A percentile compares a stretch with the other conserved stretches of the same genome.
Conservation (phyloP, 2,113 vertebrate species). For the Ibidorhyncha struthersii region DNA sequence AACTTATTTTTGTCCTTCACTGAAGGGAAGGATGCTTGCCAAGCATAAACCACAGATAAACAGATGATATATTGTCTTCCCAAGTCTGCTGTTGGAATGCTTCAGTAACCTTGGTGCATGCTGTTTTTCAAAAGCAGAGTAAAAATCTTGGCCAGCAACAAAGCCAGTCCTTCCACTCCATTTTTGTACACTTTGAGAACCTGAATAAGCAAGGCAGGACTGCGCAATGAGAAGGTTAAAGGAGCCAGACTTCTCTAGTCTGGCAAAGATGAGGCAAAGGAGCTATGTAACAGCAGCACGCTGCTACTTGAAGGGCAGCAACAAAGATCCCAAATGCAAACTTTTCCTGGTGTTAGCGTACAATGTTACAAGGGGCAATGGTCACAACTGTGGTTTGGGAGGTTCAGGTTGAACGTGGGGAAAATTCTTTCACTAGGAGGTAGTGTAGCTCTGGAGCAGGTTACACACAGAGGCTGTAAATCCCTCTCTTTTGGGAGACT, state of each 20-base stretch:
- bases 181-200: not conserved
- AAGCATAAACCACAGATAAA: constrained; percentile 6
- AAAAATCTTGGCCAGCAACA: not conserved
- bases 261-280: not conserved
- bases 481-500: not conserved
- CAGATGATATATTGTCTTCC: not conserved
- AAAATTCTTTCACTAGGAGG: not conserved
- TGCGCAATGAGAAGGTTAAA: not conserved
- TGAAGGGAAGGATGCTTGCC: not conserved
- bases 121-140: not conserved
- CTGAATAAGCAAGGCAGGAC: not conserved
- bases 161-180: not conserved
- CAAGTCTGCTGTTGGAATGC: not conserved
- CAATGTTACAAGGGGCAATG: not conserved
- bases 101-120: not conserved
- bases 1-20: constrained; percentile 3
- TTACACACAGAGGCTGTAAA: not conserved
- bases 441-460: not conserved
- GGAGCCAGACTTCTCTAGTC: not conserved
- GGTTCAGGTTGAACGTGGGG: not conserved
- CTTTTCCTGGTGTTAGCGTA: not conserved
- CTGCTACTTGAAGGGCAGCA: not conserved
- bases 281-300: not conserved
- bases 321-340: not conserved
- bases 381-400: not conserved